phyloP scores from a whole-genome alignment of 2,888 invertebrate genomes.

The Cotesia congregata region DNA sequence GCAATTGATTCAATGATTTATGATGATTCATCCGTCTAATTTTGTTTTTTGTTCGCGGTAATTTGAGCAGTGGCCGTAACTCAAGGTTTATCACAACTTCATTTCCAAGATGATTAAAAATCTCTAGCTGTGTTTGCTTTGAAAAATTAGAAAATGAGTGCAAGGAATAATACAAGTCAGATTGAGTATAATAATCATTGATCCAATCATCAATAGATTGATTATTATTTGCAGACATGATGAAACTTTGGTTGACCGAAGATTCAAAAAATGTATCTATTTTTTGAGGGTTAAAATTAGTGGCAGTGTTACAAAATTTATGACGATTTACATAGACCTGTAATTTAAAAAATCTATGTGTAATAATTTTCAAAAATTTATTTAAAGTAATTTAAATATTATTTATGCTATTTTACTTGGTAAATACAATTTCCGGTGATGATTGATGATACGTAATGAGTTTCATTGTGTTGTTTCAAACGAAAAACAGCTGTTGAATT shows the following conservation, averaged over 20 bases:
- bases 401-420: background rate
- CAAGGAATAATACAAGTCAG: background rate
- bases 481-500: background rate
- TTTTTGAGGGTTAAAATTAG: background rate
- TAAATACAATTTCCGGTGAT: background rate
- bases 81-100: background rate
- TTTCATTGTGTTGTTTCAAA: background rate
- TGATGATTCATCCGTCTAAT: background rate
- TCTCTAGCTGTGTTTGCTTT: background rate
- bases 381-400: no score
- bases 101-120: background rate
- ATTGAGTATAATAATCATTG: background rate
- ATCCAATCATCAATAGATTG: background rate
- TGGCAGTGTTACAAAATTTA: background rate
- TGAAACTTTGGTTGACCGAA: background rate
- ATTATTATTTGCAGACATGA: background rate
- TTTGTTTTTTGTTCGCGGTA: background rate
- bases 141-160: background rate
- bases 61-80: background rate
- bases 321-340: background rate
- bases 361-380: no score
- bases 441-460: background rate
- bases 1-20: no score
- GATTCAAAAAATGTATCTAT: background rate
- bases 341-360: background rate